Conservation (phyloP, 2,888 invertebrate genomes). For the Phortica okadai region DNA sequence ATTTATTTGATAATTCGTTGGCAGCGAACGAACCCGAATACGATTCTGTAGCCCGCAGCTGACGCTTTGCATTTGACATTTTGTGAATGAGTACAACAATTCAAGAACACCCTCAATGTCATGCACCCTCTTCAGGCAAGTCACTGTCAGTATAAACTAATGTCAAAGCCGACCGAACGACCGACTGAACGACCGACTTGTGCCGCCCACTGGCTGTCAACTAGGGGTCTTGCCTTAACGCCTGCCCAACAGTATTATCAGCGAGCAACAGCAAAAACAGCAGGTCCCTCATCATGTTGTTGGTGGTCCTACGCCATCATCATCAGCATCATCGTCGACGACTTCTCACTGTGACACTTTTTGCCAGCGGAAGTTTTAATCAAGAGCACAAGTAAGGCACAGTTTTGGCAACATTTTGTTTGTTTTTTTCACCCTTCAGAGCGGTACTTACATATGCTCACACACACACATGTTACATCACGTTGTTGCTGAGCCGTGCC, state of each 20-base stretch:
- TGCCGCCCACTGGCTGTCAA: slow-evolving; percentile 16
- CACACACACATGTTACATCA: slow-evolving; percentile 19
- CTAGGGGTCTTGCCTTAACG: background rate
- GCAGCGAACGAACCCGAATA: too few relatives aligned
- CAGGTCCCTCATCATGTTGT: too few relatives aligned
- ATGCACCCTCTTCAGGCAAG: background rate
- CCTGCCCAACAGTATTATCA: background rate
- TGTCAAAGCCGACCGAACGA: background rate
- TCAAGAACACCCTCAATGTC: background rate
- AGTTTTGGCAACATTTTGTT: background rate
- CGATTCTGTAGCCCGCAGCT: background rate
- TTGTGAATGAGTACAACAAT: background rate
- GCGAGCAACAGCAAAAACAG: background rate
- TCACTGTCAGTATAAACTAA: background rate
- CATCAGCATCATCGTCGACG: background rate
- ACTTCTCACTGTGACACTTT: slow-evolving; percentile 10
- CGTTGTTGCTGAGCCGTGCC: background rate
- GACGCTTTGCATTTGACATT: background rate
- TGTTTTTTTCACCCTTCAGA: background rate
- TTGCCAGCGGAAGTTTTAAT: slow-evolving; percentile 27
- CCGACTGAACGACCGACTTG: background rate
- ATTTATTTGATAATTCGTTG: too few relatives aligned
- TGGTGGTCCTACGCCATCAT: background rate
- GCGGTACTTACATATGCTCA: background rate
- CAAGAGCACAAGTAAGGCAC: background rate